These are phyloP conservation scores for Clusia tigrina DNA, from an alignment of 2,888 invertebrate species.

Conservation along the genomic window DNA sequence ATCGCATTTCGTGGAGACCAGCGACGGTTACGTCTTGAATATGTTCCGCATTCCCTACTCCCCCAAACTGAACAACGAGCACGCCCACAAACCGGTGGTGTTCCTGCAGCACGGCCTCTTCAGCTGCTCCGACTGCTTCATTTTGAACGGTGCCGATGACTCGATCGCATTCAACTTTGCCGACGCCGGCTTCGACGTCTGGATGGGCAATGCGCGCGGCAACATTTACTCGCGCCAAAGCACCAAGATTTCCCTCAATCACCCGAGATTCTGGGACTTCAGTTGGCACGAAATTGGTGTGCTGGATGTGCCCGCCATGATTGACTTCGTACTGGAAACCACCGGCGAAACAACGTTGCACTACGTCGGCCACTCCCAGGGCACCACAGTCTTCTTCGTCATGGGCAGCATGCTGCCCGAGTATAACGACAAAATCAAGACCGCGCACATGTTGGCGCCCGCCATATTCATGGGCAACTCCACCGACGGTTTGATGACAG, in stretches of 20 bases:
- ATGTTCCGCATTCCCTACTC: slow-evolving; percentile 79
- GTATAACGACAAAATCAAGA: slow-evolving; percentile 65
- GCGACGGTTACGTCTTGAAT: slow-evolving; percentile 84
- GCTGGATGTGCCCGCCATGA: slow-evolving; percentile 71
- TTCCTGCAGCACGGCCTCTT: slow-evolving; percentile 82
- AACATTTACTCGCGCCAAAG: slow-evolving; percentile 71
- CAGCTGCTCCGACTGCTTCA: slow-evolving; percentile 74
- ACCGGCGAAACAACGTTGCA: slow-evolving; percentile 67
- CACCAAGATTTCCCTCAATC: slow-evolving; percentile 49
- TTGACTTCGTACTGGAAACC: slow-evolving; percentile 66
- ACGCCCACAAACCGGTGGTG: slow-evolving; percentile 67
- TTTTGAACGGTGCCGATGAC: slow-evolving; percentile 73
- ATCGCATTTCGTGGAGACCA: slow-evolving; percentile 75
- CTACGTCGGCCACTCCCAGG: slow-evolving; percentile 73
- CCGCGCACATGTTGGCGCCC: slow-evolving; percentile 69
- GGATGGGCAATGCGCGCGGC: slow-evolving; percentile 74
- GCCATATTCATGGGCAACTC: slow-evolving; percentile 72
- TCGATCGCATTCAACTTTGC: slow-evolving; percentile 68
- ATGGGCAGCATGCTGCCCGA: slow-evolving; percentile 63
- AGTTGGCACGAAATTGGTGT: slow-evolving; percentile 69
- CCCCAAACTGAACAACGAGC: slow-evolving; percentile 57
- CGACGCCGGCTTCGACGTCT: slow-evolving; percentile 67
- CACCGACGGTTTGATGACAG: slow-evolving; percentile 62
- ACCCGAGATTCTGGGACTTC: slow-evolving; percentile 60
- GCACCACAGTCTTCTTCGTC: slow-evolving; percentile 66